Evolutionary conservation across 2,113 vertebrate genomes (phyloP).

Genomic region (Zosterops lateralis): DNA sequence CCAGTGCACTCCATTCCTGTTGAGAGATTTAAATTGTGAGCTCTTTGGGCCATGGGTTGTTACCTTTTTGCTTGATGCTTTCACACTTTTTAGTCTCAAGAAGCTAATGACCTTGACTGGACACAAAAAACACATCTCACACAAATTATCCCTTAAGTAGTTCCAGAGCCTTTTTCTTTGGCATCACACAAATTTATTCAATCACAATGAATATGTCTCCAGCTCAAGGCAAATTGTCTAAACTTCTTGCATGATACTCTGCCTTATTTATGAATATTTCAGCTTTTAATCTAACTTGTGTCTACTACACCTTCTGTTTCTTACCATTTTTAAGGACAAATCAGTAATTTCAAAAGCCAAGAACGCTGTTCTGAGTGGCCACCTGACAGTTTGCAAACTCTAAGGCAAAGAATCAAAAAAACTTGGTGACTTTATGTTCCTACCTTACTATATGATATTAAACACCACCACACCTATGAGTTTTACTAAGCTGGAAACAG

Average conservation of each 20-base stretch:
- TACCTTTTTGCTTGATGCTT: background rate
- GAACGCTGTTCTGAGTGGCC: accelerated
- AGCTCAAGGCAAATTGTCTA: background rate
- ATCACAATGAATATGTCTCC: background rate
- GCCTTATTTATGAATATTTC: background rate
- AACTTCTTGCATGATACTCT: background rate
- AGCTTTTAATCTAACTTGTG: background rate
- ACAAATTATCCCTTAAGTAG: background rate
- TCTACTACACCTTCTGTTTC: background rate
- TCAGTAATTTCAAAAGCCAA: background rate
- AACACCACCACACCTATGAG: accelerated
- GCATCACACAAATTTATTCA: background rate
- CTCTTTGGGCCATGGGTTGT: background rate
- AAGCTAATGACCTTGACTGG: background rate
- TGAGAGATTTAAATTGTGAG: background rate
- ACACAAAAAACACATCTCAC: background rate
- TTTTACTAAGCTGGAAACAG: background rate
- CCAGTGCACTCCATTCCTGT: background rate
- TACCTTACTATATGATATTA: background rate
- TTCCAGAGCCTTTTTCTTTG: background rate
- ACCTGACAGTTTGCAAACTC: background rate
- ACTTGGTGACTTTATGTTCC: background rate
- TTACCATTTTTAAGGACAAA: background rate
- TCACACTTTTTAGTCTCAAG: background rate
- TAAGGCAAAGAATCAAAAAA: background rate